phyloP scores from a whole-genome alignment of 1,140 invertebrate genomes.

The Drosophila chauvacae region DNA sequence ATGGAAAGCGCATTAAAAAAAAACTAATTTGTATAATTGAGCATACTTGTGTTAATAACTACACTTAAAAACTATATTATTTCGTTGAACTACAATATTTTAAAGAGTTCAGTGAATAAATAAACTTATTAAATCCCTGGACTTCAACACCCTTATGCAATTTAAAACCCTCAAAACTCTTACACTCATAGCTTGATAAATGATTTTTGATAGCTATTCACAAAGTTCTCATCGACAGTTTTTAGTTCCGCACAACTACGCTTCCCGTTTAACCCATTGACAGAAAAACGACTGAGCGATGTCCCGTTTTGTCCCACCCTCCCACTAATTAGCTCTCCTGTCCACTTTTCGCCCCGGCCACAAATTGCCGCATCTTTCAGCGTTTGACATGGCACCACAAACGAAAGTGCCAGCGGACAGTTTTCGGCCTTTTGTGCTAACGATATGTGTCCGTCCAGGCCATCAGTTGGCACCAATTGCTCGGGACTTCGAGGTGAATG shows the following conservation, averaged over 20 bases:
- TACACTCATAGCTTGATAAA: constrained; percentile 35
- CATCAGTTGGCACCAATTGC: constrained; percentile 66
- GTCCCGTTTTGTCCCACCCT: constrained; percentile 1
- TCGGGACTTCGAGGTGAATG: background rate
- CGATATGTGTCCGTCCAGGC: constrained; percentile 58
- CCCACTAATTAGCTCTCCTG: constrained; percentile 69
- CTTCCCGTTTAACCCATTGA: constrained; percentile 58
- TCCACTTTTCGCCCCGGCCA: constrained; percentile 40
- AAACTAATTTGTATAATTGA: background rate
- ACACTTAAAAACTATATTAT: background rate
- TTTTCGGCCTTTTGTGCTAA: constrained; percentile 66
- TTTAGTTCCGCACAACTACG: background rate
- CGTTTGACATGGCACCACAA: constrained; percentile 60
- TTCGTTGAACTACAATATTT: background rate
- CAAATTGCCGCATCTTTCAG: constrained; percentile 74
- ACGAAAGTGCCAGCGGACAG: constrained; percentile 55
- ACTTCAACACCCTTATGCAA: background rate
- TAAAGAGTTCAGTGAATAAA: too few species aligned
- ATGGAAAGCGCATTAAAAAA: background rate
- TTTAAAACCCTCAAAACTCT: background rate
- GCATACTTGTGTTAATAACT: background rate
- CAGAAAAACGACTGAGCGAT: constrained; percentile 28
- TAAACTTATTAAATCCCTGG: too few species aligned
- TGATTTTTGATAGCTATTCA: constrained; percentile 13
- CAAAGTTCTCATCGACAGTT: constrained; percentile 11